phyloP scores from a whole-genome alignment of 2,888 invertebrate species.

The Macrophya alboannulata region DNA sequence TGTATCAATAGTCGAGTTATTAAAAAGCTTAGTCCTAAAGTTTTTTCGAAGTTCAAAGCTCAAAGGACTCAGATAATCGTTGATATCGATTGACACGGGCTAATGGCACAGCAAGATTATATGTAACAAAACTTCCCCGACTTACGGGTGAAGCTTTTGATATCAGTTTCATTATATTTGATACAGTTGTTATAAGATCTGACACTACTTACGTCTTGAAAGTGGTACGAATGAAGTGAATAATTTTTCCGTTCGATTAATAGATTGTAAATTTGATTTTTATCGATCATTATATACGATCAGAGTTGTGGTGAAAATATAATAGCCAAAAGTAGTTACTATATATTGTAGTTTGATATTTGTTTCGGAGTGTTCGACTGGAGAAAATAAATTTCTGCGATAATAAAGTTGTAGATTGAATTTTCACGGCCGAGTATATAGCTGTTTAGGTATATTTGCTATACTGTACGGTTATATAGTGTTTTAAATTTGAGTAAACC shows the following conservation, averaged over 20 bases:
- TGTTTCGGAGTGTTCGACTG: background rate
- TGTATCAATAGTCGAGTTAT: conserved; percentile 11
- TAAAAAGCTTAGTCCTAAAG: background rate
- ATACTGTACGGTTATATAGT: background rate
- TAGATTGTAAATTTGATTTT: background rate
- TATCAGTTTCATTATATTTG: background rate
- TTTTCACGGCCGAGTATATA: background rate
- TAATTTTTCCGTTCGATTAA: background rate
- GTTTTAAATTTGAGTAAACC: background rate
- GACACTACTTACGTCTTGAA: background rate
- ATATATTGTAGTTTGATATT: background rate
- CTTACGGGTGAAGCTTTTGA: background rate
- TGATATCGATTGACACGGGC: background rate
- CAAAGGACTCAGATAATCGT: conserved; percentile 1
- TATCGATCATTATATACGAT: background rate
- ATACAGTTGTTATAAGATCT: too few relatives aligned
- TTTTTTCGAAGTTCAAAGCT: conserved; percentile 1
- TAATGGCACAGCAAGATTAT: background rate
- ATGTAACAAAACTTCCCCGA: background rate
- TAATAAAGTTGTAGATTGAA: background rate
- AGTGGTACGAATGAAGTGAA: background rate
- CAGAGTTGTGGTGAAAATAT: background rate
- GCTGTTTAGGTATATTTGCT: background rate
- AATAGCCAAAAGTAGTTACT: background rate
- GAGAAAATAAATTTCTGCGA: background rate